Evolutionary conservation across 2,113 vertebrate genomes (phyloP), one percentile per base, ranked within the genome.

Genomic region (Chunga burmeisteri): DNA sequence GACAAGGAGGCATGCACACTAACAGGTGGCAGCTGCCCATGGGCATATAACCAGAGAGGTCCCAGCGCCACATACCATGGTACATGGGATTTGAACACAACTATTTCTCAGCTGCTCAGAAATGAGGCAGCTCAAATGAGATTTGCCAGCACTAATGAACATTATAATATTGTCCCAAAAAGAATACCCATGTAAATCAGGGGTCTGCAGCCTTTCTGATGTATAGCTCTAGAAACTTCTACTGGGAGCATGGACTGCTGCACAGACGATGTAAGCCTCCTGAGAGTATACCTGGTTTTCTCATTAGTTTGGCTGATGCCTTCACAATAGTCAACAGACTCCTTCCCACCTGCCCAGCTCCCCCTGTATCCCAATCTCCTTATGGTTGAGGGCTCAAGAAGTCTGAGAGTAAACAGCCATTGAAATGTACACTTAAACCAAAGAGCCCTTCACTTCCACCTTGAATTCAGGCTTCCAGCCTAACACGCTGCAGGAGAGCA

Each of bases 201-300:
- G 38, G 46, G 32, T 73, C 32, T 59, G 44, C 46, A 59, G 34
- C 32, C 19, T 52, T 91, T 86, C 29, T 26, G 16, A 23, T n/a
- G 11, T 16, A 2, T 66, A 29, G 10, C 22, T 44, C 42, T 19
- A 38, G 38, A 58, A 79, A 52, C 15, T 58, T 79, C 58, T 11
- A 56, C 12, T 0, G 0, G 42, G 21, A 84, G 42, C 0, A 0
- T 13, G 25, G 44, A 52, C 27, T 50, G 36, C 26, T 2, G 3
- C 29, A 29, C 15, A 30, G 26, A 65, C n/a, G 50, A 44, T 3
- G 1, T 50, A 56, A 56, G 30, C 21, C 56, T 78, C 49, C 58
- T 44, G 73, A 58, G 22, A 52, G 9, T 2, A 30, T 5, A 56
- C 42, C 10, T 58, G 30, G 22, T 16, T 56, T 58, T 72, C 65